A percentile compares a stretch with the other conserved stretches of the same genome.
These are phyloP conservation scores for Drosophila robusta DNA, from an alignment of 2,888 invertebrate genomes.

Conservation along the genomic window DNA sequence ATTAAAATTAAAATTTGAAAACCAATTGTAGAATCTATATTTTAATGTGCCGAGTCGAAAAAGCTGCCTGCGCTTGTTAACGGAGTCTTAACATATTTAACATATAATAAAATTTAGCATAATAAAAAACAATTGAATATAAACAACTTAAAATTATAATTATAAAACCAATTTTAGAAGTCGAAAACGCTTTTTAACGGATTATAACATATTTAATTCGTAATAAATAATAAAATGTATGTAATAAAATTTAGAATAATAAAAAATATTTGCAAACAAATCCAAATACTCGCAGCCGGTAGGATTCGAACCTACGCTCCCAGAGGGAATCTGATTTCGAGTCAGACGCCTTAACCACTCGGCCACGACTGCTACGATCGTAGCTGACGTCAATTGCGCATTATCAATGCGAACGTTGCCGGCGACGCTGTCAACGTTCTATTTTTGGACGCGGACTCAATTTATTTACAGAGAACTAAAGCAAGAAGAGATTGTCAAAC, in stretches of 20 bases:
- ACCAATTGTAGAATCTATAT: too few species aligned
- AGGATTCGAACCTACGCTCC: slow-evolving; percentile 95
- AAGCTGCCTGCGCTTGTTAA: too few species aligned
- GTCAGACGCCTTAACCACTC: slow-evolving; percentile 86
- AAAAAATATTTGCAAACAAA: not conserved
- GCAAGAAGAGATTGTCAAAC: not conserved
- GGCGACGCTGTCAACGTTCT: not conserved
- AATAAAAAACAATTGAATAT: not conserved
- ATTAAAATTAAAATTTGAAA: too few species aligned
- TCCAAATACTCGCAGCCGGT: slow-evolving; percentile 88
- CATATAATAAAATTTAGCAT: too few species aligned
- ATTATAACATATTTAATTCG: too few species aligned
- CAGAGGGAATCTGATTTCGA: slow-evolving; percentile 89
- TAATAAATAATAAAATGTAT: too few species aligned
- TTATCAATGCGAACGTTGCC: not conserved
- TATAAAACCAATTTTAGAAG: too few species aligned
- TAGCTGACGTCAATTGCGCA: not conserved
- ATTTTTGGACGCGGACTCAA: not conserved
- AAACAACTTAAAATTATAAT: too few species aligned
- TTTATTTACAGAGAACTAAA: not conserved
- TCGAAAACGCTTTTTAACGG: too few species aligned
- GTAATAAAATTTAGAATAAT: not conserved
- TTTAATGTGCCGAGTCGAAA: too few species aligned
- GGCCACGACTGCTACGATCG: slow-evolving; percentile 55
- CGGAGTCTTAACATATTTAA: too few species aligned